Percentiles rank a stretch among this genome's conserved stretches.
Evolutionary conservation across 1,140 invertebrate genomes (phyloP).

Genomic region (Dinothrombium tinctorium): DNA sequence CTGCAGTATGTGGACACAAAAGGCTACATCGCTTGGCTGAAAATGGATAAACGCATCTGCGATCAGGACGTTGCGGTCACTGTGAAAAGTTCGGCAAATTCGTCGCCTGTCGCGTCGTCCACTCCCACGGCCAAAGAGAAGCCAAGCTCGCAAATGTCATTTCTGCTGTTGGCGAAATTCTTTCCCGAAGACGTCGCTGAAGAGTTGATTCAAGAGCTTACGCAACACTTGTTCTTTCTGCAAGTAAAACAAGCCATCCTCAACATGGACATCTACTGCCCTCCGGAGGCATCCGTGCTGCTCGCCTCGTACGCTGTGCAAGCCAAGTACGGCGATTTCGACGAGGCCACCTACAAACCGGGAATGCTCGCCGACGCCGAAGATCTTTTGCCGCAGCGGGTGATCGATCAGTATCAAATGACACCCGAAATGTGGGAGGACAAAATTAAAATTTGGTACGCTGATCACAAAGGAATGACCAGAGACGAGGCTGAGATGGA

Average conservation of each 20-base stretch:
- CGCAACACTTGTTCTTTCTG: slow-evolving; percentile 79
- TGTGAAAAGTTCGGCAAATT: neutral
- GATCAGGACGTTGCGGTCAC: slow-evolving; percentile 11
- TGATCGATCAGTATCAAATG: slow-evolving; percentile 96
- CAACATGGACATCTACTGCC: slow-evolving; percentile 94
- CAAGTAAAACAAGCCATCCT: slow-evolving; percentile 97
- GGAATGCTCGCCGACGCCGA: slow-evolving; percentile 56
- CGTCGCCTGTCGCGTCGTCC: neutral
- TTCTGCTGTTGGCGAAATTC: slow-evolving; percentile 81
- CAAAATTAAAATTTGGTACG: slow-evolving; percentile 62
- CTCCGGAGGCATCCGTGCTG: slow-evolving; percentile 88
- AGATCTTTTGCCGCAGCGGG: slow-evolving; percentile 73
- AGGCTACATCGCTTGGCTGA: slow-evolving; percentile 87
- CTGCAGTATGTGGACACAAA: slow-evolving; percentile 90
- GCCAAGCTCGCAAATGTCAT: slow-evolving; percentile 11
- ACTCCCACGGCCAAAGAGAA: neutral
- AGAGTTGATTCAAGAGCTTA: slow-evolving; percentile 78
- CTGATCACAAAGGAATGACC: slow-evolving; percentile 52
- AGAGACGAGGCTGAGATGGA: slow-evolving; percentile 97
- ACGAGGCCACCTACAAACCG: slow-evolving; percentile 63
- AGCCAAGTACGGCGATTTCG: slow-evolving; percentile 86
- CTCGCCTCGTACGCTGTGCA: slow-evolving; percentile 94
- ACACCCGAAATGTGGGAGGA: slow-evolving; percentile 97
- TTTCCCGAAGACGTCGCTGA: slow-evolving; percentile 97
- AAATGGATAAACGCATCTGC: slow-evolving; percentile 81